A percentile compares a stretch with the other conserved stretches of the same genome.
Conservation (phyloP, 2,888 invertebrate species). For the Heliconius ismenius region DNA sequence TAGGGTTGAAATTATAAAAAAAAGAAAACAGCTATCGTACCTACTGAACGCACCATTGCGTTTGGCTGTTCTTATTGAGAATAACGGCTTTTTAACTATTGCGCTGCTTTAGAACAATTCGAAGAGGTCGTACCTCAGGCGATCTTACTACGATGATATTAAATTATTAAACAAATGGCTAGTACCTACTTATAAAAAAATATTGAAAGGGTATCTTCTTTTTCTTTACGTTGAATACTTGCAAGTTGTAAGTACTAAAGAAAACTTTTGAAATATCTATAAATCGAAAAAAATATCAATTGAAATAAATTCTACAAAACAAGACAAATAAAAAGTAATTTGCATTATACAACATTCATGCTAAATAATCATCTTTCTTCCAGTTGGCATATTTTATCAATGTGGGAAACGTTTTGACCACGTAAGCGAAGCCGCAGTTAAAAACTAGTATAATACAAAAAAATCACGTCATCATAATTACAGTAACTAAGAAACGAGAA, state of each 20-base stretch:
- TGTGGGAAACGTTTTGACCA: background rate
- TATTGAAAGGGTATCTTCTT: background rate
- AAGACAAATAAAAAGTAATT: background rate
- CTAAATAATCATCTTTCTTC: background rate
- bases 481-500: slow-evolving; percentile 8
- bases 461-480: background rate
- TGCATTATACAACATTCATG: background rate
- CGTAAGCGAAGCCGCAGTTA: background rate
- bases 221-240: too few relatives aligned
- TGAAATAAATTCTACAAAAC: background rate
- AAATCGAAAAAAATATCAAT: background rate
- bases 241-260: background rate
- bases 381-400: background rate
- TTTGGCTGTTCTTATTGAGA: slow-evolving; percentile 52
- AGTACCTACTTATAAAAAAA: background rate
- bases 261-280: background rate
- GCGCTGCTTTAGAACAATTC: slow-evolving; percentile 6
- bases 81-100: slow-evolving; percentile 1
- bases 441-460: background rate
- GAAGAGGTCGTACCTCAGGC: background rate
- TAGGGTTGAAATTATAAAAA: slow-evolving; percentile 34
- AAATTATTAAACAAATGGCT: background rate
- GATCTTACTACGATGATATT: background rate
- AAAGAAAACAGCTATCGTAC: slow-evolving; percentile 45
- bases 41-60: slow-evolving; percentile 63